phyloP scores from a whole-genome alignment of 2,888 invertebrate species.

The Epirrhoe tristata region DNA sequence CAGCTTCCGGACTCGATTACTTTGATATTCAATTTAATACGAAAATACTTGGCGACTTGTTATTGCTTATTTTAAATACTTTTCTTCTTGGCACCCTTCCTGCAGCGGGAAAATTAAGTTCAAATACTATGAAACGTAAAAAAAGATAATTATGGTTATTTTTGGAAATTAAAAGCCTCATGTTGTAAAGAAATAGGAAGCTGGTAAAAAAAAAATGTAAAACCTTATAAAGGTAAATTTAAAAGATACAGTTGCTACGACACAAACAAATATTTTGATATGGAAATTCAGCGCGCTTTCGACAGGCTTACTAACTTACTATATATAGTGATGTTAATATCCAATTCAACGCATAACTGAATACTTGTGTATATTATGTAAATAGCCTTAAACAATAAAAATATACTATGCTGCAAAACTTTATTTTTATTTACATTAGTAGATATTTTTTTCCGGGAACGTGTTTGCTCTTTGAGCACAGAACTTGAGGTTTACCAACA shows the following conservation, averaged over 20 bases:
- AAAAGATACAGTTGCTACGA: not conserved
- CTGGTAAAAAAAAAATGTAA: not conserved
- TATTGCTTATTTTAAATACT: not conserved
- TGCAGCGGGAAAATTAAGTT: too few relatives aligned
- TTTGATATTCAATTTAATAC: slow-evolving; percentile 23
- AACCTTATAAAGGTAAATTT: not conserved
- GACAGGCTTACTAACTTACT: not conserved
- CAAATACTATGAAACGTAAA: too few relatives aligned
- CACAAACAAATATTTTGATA: slow-evolving; percentile 5
- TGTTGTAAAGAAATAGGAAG: not conserved
- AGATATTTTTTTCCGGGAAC: not conserved
- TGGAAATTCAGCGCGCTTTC: not conserved
- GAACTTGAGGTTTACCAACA: too few relatives aligned
- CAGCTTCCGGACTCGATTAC: slow-evolving; percentile 18
- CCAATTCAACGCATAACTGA: too few relatives aligned
- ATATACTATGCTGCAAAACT: not conserved
- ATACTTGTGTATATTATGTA: too few relatives aligned
- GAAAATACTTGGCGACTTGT: not conserved
- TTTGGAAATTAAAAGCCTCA: too few relatives aligned
- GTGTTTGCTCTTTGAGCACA: not conserved
- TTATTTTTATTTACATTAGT: not conserved
- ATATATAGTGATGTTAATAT: too few relatives aligned
- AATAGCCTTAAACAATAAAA: not conserved
- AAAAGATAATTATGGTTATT: too few relatives aligned
- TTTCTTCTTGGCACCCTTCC: not conserved